phyloP scores from a whole-genome alignment of 2,797 vertebrate species.

The Scomberomorus guttatus region DNA sequence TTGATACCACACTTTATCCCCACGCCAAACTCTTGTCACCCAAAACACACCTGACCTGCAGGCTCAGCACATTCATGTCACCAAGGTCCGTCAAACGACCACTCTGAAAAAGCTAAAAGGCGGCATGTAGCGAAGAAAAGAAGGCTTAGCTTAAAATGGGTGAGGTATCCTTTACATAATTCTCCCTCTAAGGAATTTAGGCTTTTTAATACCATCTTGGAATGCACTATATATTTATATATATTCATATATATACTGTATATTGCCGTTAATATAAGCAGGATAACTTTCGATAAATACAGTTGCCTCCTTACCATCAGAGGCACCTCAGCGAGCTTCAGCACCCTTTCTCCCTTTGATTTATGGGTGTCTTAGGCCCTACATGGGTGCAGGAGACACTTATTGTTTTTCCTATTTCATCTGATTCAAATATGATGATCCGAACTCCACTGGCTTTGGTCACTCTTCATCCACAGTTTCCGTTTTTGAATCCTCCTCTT shows the following conservation, averaged over 20 bases:
- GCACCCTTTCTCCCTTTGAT: slow-evolving; percentile 65
- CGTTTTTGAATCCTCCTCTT: slow-evolving; percentile 84
- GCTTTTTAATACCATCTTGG: slow-evolving; percentile 85
- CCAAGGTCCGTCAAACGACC: slow-evolving; percentile 68
- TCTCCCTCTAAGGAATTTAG: slow-evolving; percentile 79
- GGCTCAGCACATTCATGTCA: slow-evolving; percentile 70
- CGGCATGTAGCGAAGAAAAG: slow-evolving; percentile 67
- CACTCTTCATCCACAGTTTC: slow-evolving; percentile 87
- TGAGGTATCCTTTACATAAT: slow-evolving; percentile 80
- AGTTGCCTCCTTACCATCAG: slow-evolving; percentile 83
- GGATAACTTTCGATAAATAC: slow-evolving; percentile 89
- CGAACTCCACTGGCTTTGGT: slow-evolving; percentile 59
- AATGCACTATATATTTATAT: slow-evolving; percentile 88
- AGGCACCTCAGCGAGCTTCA: slow-evolving; percentile 77
- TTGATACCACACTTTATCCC: slow-evolving; percentile 29
- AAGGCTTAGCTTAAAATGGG: slow-evolving; percentile 79
- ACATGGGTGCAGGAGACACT: slow-evolving; percentile 62
- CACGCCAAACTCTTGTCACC: slow-evolving; percentile 29
- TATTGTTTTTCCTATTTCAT: slow-evolving; percentile 66
- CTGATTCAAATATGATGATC: slow-evolving; percentile 48
- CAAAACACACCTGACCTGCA: slow-evolving; percentile 81
- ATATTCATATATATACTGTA: slow-evolving; percentile 82
- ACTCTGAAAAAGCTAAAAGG: slow-evolving; percentile 56
- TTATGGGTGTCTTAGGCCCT: slow-evolving; percentile 53
- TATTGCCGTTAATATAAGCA: slow-evolving; percentile 89